phyloP scores from a whole-genome alignment of 2,797 vertebrate genomes.

The Epinephelus coioides region DNA sequence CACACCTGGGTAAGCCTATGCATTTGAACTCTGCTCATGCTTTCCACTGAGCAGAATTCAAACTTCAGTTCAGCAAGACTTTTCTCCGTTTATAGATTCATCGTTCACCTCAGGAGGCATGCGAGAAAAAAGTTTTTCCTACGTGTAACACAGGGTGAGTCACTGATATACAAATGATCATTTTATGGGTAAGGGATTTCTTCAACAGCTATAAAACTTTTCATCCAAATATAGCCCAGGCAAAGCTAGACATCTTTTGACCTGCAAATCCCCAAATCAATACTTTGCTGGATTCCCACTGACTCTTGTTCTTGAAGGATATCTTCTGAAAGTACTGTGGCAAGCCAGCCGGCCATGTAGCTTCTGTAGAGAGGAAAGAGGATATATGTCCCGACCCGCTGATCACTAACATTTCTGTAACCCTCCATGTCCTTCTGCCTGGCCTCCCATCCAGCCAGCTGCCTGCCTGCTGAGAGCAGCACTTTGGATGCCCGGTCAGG shows the following conservation, averaged over 20 bases:
- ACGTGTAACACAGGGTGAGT: no score
- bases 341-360: neutral
- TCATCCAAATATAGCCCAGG: neutral
- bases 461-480: constrained; percentile 74
- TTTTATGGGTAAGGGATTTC: no score
- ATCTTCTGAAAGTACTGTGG: neutral
- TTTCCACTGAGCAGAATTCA: no score
- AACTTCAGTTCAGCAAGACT: no score
- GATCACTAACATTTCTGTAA: constrained; percentile 49
- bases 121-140: no score
- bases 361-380: constrained; percentile 11
- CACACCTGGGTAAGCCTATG: no score
- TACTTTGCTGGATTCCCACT: neutral
- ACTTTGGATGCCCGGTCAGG: constrained; percentile 56
- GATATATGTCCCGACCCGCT: constrained; percentile 41
- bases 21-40: no score
- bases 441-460: constrained; percentile 51
- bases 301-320: constrained; percentile 9
- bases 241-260: neutral
- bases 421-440: constrained; percentile 56
- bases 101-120: no score
- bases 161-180: no score
- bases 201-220: neutral
- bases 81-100: no score
- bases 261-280: constrained; percentile 9